Evolutionary conservation across 2,888 invertebrate species (phyloP), one percentile per base, ranked within the genome.

Genomic region (Lasioglossum oenotherae): DNA sequence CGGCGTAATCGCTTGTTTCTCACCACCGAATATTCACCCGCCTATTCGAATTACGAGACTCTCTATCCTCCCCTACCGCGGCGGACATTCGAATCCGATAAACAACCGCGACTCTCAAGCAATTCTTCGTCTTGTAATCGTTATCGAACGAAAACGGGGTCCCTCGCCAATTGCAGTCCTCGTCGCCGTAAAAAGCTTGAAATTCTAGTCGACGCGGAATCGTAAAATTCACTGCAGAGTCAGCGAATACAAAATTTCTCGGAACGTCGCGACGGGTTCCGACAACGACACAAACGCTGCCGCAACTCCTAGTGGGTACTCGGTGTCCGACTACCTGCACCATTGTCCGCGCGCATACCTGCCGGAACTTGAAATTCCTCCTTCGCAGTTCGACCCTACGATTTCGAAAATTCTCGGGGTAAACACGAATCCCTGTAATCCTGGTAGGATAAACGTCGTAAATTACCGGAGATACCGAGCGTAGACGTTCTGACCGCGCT

Each of bases 1-100:
- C 78, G 73, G 71, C 76, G 67, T 80, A 84, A 87, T 80, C 80
- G 82, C 31, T 74, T 79, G 74, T 87, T 87, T 82, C 84, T 87
- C 87, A 82, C 81, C 81, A 81, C 81, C 87, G 79, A 81, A 83
- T 86, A 87, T 87, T 87, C 84, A 84, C 84, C 80, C 38, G 81
- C 77, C 78, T 83, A 78, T 87, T 87, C 64, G 31, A 83, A 87
- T 86, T 79, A 80, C 73, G 3, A 23, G 78, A 73, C 38, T 72
- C 67, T 41, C 46, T 64, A 14, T n/a, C 71, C 60, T 71, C 44
- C 23, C 71, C 41, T 23, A 23, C 4, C 41, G 23, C 38, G n/a
- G 27, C 44, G 67, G 46, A 38, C 46, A 60, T 72, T 81, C 69
- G 60, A 73, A 78, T 23, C 16, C 72, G 49, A 44, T 44, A 74